Base-by-base conservation (phyloP, 1,140 invertebrate genomes). In the Zaprionus gabonicus region DNA sequence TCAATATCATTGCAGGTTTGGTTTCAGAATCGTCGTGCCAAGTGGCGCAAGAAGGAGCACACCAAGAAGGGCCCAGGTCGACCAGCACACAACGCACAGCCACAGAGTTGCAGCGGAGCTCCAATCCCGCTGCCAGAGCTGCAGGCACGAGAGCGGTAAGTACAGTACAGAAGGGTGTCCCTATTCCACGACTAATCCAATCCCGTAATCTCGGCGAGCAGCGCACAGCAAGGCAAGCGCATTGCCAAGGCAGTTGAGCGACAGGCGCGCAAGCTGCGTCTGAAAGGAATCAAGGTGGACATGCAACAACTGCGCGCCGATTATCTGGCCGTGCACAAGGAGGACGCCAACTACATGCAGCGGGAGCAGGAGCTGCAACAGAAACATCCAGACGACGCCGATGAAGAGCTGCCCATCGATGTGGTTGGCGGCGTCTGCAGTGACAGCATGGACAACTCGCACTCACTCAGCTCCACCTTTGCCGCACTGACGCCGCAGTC, bases 31-130 rank as follows among this genome's bases (percentile, higher is more conserved):
- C 95, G 99, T 25, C 95, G 99, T 31, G 99, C 99, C 12, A 99
- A 99, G 94, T 99, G 99, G 98, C 95, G 99, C 59, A 99, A 99
- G 94, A 99, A 98, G 93, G 99, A 99, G 93, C 98, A 99, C 94
- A 99, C 98, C 41, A 99, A 99, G 93, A 99, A 99, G 85, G 98
- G 98, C n/a, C 99, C 99, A 0, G 99, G 99, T 0, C 95, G 99
- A 92, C 99, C 99, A 38, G 98, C 98, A 2, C 98, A 99, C 94
- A 99, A 99, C 94, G 98, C 98, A 2, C 98, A 99, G 93, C 98
- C 98, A 0, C 98, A 99, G 92, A 98, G 98, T 46, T 99, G 99
- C 93, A 98, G 97, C 73, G 99, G 99, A 0, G 98, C 99, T 74
- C 99, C 99, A 0, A 99, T 99, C 68, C 97, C 97, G 5, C 96